Base-by-base conservation (phyloP, 2,797 vertebrate genomes). In the Anabas testudineus region DNA sequence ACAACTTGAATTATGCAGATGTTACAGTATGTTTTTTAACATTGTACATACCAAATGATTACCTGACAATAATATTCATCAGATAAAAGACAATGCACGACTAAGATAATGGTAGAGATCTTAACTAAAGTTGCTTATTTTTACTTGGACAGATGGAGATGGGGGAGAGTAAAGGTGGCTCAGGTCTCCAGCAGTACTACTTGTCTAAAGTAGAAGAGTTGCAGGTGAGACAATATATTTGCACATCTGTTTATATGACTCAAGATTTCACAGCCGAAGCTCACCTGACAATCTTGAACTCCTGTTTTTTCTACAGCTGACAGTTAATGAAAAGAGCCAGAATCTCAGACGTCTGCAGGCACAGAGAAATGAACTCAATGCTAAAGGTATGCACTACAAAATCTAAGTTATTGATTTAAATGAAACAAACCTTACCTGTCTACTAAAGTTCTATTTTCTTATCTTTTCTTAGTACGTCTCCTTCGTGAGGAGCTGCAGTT, bases 201-300 rank as follows among this genome's bases (percentile, higher is more conserved):
- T 90, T 98, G 71, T 99, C 98, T 28, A 99, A 99, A 91, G 98
- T 99, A 53, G 98, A 99, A 81, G 98, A 99, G 81, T 91, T 99
- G 39, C 98, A 99, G 95, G 98, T 99, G 84, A 95, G 76, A 16
- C 26, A 26, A 43, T 12, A 12, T 15, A 16, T 24, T 0, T 51
- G 5, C n/a, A 45, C 2, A 22, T 2, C 3, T 2, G 0, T 1
- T 30, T 41, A 5, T 41, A 3, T 32, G 30, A 30, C 4, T 4
- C 1, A 39, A 39, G 5, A 39, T 12, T 2, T 0, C 14, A 53
- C 10, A 4, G 13, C 5, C n/a, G 1, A 0, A 15, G n/a, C 3
- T 22, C 22, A 2, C 5, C 4, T 16, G 1, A 49, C 28, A 26
- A 6, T 37, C 7, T 62, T 63, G 37, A 72, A 39, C 10, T 4